Evolutionary conservation across 2,113 vertebrate genomes (phyloP).

Genomic region (Ameiurus melas): DNA sequence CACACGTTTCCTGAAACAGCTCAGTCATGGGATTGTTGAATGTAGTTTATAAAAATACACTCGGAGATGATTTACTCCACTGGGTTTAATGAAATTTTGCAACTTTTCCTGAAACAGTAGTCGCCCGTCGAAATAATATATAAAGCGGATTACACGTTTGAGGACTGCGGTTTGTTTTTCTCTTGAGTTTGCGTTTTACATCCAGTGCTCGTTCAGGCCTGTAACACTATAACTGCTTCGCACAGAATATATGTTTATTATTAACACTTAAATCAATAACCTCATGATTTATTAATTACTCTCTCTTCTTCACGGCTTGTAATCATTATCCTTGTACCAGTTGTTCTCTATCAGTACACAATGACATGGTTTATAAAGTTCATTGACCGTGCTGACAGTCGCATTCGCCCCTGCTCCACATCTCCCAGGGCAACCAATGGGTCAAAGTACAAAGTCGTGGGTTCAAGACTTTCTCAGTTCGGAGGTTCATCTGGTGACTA

Average conservation of each 20-base stretch:
- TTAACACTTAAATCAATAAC: not conserved
- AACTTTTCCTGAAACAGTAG: not conserved
- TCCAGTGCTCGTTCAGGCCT: not conserved
- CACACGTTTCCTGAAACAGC: constrained; percentile 19
- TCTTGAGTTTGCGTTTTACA: not conserved
- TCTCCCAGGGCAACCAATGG: constrained; percentile 14
- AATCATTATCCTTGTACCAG: constrained; percentile 5
- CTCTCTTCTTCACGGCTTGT: not conserved
- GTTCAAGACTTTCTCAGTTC: constrained; percentile 26
- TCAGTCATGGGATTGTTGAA: not conserved
- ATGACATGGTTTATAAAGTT: constrained; percentile 58
- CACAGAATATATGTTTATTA: not conserved
- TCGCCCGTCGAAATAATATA: not conserved
- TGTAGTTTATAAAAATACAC: constrained; percentile 4
- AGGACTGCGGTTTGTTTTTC: not conserved
- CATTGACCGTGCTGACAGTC: constrained; percentile 37
- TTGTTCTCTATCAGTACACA: constrained; percentile 38
- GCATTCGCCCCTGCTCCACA: constrained; percentile 52
- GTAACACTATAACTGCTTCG: not conserved
- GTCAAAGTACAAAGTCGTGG: constrained; percentile 4
- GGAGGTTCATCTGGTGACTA: constrained; percentile 6
- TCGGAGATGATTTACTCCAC: not conserved
- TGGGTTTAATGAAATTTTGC: constrained; percentile 3
- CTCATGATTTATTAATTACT: not conserved
- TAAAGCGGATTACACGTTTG: not conserved